Evolutionary conservation across 2,888 invertebrate genomes (phyloP), one percentile per base, ranked within the genome.

Genomic region (Plagodis dolabraria): DNA sequence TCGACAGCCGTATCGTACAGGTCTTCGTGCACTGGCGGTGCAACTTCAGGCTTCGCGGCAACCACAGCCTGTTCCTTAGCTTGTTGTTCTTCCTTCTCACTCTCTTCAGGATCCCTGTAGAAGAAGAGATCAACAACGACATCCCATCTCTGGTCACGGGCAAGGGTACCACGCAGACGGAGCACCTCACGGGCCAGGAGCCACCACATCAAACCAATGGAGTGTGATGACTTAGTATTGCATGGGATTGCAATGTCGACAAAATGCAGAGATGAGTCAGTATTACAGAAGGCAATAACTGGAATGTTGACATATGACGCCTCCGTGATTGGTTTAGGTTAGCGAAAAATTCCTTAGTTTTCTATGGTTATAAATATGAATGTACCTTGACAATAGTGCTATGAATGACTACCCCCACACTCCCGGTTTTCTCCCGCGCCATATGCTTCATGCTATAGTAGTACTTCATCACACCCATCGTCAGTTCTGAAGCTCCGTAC

Each of bases 201-300:
- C 99, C 99, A 99, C 99, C 99, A 99, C 97, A 99, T 98, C 74
- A 99, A 94, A 90, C 99, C 99, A 82, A 99, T 98, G 53, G 99
- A 99, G 89, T 98, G 97, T 12, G 96, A 94, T 53, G 98, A 96
- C 95, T 99, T 99, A 91, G 98, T 99, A 93, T 99, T 99, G 94
- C 99, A 99, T 65, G 99, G 99, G 84, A 99, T 99, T 47, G 98
- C 97, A 92, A 99, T 98, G 86, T 99, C 99, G 66, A 99, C 99
- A 86, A 98, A 98, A 77, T 98, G 95, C 65, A 99, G 94, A 33
- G 99, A 99, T 5, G 99, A 98, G 87, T 99, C 99, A 53, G 99
- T 99, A 89, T 99, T 99, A 93, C 97, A 97, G 88, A 99, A 96
- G 54, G 99, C 99, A 94, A 99, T 99, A 42, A 99, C 99, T 12